Evolutionary conservation across 2,113 vertebrate genomes (phyloP), one percentile per base, ranked within the genome.

Genomic region (Carettochelys insculpta): DNA sequence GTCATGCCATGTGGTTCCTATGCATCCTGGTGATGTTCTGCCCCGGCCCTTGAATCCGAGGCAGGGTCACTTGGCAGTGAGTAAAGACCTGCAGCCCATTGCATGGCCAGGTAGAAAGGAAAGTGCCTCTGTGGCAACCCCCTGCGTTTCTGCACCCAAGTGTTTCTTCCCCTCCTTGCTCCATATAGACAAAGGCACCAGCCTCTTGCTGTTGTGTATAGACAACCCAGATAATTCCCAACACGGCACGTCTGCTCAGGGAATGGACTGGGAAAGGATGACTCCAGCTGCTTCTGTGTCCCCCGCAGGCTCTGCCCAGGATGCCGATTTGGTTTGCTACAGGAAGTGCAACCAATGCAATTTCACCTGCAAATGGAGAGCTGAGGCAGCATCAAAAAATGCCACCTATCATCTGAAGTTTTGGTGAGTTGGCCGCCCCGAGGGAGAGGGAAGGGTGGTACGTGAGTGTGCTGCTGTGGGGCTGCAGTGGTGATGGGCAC

Each of bases 281-380:
- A 43, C 48, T 29, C 22, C 86, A 82, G 52, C 0, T 1, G 0
- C 48, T 4, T 50, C 77, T 38, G 9, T 48, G 17, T 61, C 41
- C 8, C 87, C 65, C 12, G 0, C 82, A 97, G 97, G 54, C 77
- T 19, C 53, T 0, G 0, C 13, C 5, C 1, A 13, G 0, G 89
- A 91, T 5, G 90, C 93, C 0, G 5, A 85, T 11, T 53, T 98
- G 47, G 91, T 76, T 43, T 98, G 98, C 92, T 98, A 96, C 91
- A 95, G 84, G n/a, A 34, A 43, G 1, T 91, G 91, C 5, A 3
- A 6, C 19, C 38, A 5, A 45, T 3, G 3, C 16, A 2, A 0
- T 1, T 86, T 95, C 85, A 11, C 5, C n/a, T 97, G 97, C 94
- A 88, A 86, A 80, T 97, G 98, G 98, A 61, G 54, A 0, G 90